Base-by-base conservation (phyloP, 2,888 invertebrate genomes). In the Hydraecia micacea region DNA sequence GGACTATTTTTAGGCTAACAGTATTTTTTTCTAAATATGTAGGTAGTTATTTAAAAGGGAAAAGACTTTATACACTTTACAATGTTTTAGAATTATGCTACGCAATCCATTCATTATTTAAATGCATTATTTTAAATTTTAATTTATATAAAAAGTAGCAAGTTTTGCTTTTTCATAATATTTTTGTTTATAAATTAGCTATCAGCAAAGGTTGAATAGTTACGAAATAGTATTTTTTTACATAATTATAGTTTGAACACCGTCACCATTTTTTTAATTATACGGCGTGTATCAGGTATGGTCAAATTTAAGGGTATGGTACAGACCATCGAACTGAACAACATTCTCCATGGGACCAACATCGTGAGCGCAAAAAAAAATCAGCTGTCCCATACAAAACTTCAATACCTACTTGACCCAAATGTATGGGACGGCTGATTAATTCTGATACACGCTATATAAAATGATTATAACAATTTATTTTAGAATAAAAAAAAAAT, bases 51-150 rank as follows among this genome's bases (percentile, higher is more conserved):
- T 63, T 87, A 84, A 85, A 84, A 82, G 86, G 67, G 84, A 85
- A 90, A 85, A 84, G 86, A 87, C 86, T 88, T 89, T 95, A 93
- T 96, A 96, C 96, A 96, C 88, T 96, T 95, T 96, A 96, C 96
- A 95, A 92, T 91, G 86, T 91, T 95, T 96, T 96, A 96, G 96
- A 96, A 96, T 96, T 93, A 95, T 95, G 92, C 95, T 96, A 96
- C 96, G 96, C 96, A 94, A 93, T 93, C 90, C 91, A 91, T 90
- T 86, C 82, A 86, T 87, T 89, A 79, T 87, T 91, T 91, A 88
- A 91, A 90, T 92, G 90, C 90, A 90, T 88, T 90, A 86, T 80
- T 81, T 86, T 77, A 77, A 75, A 79, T 82, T 79, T 80, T 52
- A 73, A 76, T 75, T 62, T 75, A 75, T 77, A 84, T 77, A 77